Evolutionary conservation across 1,140 invertebrate genomes (phyloP).

Genomic region (Atta colombica): DNA sequence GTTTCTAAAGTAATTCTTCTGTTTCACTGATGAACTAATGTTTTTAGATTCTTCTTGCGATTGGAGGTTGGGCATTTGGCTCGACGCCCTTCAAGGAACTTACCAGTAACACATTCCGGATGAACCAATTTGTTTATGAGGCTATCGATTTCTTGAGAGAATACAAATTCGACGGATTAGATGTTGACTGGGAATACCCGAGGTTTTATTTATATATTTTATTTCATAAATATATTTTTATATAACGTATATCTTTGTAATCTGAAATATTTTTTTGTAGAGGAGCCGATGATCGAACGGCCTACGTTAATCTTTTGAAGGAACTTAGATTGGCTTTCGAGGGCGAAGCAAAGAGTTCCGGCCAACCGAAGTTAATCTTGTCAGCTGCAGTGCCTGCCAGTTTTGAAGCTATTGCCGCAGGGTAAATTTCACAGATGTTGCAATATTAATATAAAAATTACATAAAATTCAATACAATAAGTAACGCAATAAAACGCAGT

Average conservation of each 20-base stretch:
- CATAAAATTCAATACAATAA: too few species aligned
- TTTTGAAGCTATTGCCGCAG: constrained; percentile 96
- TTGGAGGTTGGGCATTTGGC: constrained; percentile 98
- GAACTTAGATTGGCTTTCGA: constrained; percentile 96
- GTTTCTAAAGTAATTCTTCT: neutral
- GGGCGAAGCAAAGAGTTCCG: constrained; percentile 91
- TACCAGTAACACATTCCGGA: constrained; percentile 95
- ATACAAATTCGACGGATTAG: constrained; percentile 97
- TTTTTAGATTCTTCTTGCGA: constrained; percentile 92
- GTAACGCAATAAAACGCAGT: too few species aligned
- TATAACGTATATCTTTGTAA: neutral
- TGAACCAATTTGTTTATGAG: constrained; percentile 98
- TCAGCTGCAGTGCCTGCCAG: constrained; percentile 97
- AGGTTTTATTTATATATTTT: constrained; percentile 84
- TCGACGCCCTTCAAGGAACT: constrained; percentile 97
- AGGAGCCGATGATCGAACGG: constrained; percentile 93
- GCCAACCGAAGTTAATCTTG: constrained; percentile 91
- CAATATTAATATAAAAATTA: constrained; percentile 13
- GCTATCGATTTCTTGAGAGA: constrained; percentile 96
- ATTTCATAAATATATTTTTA: neutral
- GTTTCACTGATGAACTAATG: neutral
- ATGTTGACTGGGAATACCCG: constrained; percentile 99
- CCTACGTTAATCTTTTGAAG: constrained; percentile 93
- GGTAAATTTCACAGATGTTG: constrained; percentile 84
- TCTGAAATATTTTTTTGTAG: constrained; percentile 80